These are phyloP conservation scores for Bemisia tabaci DNA, from an alignment of 1,140 invertebrate species.

Conservation along the genomic window DNA sequence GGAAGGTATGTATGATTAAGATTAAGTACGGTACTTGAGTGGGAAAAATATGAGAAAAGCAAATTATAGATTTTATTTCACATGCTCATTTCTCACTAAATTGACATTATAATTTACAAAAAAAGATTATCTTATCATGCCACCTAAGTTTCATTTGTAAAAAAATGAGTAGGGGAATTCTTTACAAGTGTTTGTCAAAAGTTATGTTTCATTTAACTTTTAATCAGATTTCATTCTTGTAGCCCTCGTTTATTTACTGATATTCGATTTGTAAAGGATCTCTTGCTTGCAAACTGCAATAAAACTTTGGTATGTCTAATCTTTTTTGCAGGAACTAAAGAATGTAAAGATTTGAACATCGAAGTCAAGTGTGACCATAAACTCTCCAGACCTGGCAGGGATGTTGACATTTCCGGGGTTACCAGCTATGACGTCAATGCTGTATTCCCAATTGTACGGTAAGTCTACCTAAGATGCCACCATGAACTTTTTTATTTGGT, in stretches of 20 bases:
- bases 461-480: conserved; percentile 32
- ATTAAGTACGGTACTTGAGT: neutral
- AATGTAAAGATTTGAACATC: conserved; percentile 77
- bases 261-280: too few species aligned
- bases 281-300: too few species aligned
- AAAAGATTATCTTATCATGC: too few species aligned
- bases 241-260: too few species aligned
- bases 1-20: conserved; percentile 44
- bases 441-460: conserved; percentile 67
- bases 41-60: neutral
- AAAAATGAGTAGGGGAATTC: too few species aligned
- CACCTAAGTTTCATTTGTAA: too few species aligned
- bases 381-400: conserved; percentile 44
- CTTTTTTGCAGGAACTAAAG: conserved; percentile 37
- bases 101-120: too few species aligned
- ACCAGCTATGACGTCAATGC: conserved; percentile 53
- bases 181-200: too few species aligned
- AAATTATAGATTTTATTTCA: neutral
- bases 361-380: conserved; percentile 79
- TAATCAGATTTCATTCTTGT: too few species aligned
- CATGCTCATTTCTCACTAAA: too few species aligned
- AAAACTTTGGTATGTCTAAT: too few species aligned
- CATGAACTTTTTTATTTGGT: neutral
- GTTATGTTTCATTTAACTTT: too few species aligned
- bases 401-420: conserved; percentile 51